Base-by-base conservation (phyloP, 1,140 invertebrate genomes). In the Aphis craccivora region DNA sequence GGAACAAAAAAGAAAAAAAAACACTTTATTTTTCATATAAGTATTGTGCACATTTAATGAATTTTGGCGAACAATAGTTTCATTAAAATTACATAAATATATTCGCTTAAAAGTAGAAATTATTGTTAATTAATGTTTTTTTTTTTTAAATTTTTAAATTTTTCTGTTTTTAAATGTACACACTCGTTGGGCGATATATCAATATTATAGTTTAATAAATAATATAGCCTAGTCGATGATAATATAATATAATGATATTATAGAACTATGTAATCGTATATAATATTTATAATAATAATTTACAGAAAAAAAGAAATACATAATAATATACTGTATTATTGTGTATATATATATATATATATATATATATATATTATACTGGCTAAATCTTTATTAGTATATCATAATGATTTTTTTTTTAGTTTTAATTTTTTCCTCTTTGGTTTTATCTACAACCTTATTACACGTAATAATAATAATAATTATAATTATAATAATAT, bases 391-490 rank as follows among this genome's bases (percentile, higher is more conserved):
- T 86, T 92, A 93, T 51, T 51, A 60, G 30, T 93, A 86, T 60
- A 84, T 11, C 86, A 40, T 84, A 83, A 48, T 53, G 8, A 25
- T 91, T 83, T 92, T 92, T 92, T 48, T 87, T 86, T 91, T 14
- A 11, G 9, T 91, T 81, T 55, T 76, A 43, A 48, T 35, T 20
- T 92, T 92, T 92, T 92, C 76, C 2, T 84, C 91, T 93, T 93
- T 93, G 91, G 91, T 86, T 93, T 93, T 93, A 93, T 93, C 91
- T 93, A 93, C 81, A 93, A 93, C 91, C 91, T 45, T 93, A 86
- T 67, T 90, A 90, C 55, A 90, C 87, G 89, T 90, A 67, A 89
- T 55, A 89, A 89, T 89, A 53, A 53, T 88, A 45, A 86, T 45
- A 45, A 86, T 86, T 43, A 86, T 87, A 48, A 48, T 87, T 43